Evolutionary conservation across 2,888 invertebrate species (phyloP).

Genomic region (Pammene aurita): DNA sequence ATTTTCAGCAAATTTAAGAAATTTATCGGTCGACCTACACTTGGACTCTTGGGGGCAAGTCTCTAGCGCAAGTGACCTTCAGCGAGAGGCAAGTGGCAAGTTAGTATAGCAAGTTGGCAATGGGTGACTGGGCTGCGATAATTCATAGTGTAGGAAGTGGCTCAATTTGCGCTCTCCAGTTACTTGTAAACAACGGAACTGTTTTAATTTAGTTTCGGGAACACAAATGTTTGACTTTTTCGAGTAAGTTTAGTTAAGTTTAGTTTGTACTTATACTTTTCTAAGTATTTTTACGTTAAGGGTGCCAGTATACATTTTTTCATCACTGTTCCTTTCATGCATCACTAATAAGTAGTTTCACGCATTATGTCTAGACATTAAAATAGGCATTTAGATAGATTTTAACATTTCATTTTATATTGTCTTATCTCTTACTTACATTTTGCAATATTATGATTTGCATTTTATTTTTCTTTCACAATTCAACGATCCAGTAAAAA

Average conservation of each 20-base stretch:
- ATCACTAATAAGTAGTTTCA: too few relatives aligned
- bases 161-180: conserved; percentile 52
- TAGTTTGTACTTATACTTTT: background rate
- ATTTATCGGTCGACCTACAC: conserved; percentile 57
- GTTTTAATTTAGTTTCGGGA: conserved; percentile 50
- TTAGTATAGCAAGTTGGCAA: conserved; percentile 29
- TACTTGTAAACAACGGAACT: conserved; percentile 53
- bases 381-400: too few relatives aligned
- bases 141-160: conserved; percentile 58
- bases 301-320: too few relatives aligned
- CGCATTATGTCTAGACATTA: too few relatives aligned
- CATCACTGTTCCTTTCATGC: too few relatives aligned
- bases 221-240: conserved; percentile 58
- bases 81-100: conserved; percentile 35
- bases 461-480: background rate
- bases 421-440: background rate
- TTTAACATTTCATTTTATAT: too few relatives aligned
- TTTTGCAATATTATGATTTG: background rate
- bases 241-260: conserved; percentile 48
- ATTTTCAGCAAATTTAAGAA: conserved; percentile 51
- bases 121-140: conserved; percentile 49
- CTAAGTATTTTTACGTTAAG: too few relatives aligned
- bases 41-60: conserved; percentile 50
- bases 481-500: background rate
- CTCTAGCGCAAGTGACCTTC: background rate